Evolutionary conservation across 2,797 vertebrate species (phyloP).

Genomic region (Silurus aristotelis): DNA sequence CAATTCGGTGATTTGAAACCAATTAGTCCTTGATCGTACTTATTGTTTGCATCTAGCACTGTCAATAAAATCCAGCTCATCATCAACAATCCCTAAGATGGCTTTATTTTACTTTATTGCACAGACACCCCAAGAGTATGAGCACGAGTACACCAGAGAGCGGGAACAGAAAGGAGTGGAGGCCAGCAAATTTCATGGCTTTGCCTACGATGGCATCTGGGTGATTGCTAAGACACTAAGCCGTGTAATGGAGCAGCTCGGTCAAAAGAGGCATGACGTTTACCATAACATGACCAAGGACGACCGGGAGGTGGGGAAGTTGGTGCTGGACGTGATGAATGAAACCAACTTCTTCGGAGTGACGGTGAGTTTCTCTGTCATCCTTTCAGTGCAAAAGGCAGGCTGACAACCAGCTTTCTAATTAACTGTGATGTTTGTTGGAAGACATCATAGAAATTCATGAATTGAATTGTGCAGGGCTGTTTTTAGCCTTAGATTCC

Average conservation of each 20-base stretch:
- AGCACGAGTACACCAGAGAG: conserved; percentile 90
- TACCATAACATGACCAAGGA: conserved; percentile 94
- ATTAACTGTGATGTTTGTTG: conserved; percentile 42
- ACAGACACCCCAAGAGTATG: conserved; percentile 96
- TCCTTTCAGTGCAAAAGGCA: background rate
- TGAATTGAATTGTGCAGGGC: conserved; percentile 5
- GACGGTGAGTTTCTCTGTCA: conserved; percentile 80
- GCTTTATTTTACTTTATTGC: conserved; percentile 15
- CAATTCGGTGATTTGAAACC: background rate
- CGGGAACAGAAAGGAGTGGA: conserved; percentile 88
- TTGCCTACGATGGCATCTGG: conserved; percentile 98
- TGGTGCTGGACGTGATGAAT: conserved; percentile 97
- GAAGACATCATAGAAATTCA: conserved; percentile 31
- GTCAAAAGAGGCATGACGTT: conserved; percentile 80
- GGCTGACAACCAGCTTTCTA: conserved; percentile 30
- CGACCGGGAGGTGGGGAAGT: conserved; percentile 90
- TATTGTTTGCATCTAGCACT: background rate
- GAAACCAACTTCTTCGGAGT: conserved; percentile 98
- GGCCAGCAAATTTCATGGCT: conserved; percentile 97
- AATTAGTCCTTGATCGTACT: background rate
- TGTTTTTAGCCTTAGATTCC: no score
- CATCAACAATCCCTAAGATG: background rate
- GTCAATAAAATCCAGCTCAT: background rate
- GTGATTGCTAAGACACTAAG: conserved; percentile 95
- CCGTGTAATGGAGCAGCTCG: conserved; percentile 90